Percentiles rank a stretch among this genome's conserved stretches.
These are phyloP conservation scores for Sebastes trivittatus DNA, from an alignment of 2,797 vertebrate genomes.

Conservation along the genomic window DNA sequence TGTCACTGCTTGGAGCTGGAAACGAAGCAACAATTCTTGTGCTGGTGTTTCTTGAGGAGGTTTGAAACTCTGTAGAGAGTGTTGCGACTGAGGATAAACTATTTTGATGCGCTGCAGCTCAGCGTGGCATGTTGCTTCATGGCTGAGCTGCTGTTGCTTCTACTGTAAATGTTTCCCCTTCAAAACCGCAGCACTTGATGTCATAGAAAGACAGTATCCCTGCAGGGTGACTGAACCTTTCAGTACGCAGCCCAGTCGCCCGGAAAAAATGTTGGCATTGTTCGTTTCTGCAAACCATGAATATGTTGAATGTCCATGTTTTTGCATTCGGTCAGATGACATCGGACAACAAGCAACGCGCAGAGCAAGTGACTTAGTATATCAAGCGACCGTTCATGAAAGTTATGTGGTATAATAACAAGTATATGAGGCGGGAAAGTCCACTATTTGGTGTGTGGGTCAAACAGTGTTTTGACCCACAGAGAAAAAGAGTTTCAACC, in stretches of 20 bases:
- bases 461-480: too few species aligned
- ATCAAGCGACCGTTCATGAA: fast-evolving
- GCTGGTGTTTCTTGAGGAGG: not conserved
- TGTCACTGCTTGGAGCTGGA: not conserved
- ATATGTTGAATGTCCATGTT: not conserved
- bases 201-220: slow-evolving; percentile 1
- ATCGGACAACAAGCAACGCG: too few species aligned
- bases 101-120: not conserved
- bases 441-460: not conserved
- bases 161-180: not conserved
- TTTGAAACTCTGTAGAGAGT: not conserved
- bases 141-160: not conserved
- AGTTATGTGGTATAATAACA: too few species aligned
- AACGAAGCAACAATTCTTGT: not conserved
- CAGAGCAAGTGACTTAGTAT: too few species aligned
- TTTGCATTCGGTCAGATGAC: too few species aligned
- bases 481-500: not conserved
- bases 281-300: not conserved
- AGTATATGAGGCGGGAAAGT: not conserved
- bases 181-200: not conserved
- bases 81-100: not conserved
- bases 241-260: not conserved
- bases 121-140: not conserved
- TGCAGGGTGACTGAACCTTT: not conserved
- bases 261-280: not conserved